Evolutionary conservation across 2,888 invertebrate genomes (phyloP), one percentile per base, ranked within the genome.

Genomic region (Perizoma affinitatum): DNA sequence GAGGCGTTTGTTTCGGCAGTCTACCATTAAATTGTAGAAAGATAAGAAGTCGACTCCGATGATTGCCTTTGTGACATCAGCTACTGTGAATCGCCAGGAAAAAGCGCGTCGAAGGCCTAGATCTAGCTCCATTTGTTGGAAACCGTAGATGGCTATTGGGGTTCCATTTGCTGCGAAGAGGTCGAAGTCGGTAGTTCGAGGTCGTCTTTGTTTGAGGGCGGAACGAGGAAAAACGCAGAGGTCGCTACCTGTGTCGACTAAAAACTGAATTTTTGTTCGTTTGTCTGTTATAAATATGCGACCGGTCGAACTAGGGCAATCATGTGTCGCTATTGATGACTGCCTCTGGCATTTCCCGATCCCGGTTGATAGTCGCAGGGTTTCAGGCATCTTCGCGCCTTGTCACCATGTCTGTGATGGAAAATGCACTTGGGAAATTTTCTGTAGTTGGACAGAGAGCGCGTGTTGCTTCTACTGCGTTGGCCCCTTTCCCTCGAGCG

Each of bases 101-200:
- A 56, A 56, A 0, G 44, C 45, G n/a, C 56, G 56, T 1, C 56
- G 11, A n/a, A 56, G 45, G 1, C 56, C 50, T 8, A 56, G 10
- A 8, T 56, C 38, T 36, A 55, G 8, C 1, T 44, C 44, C 7
- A 44, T 5, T 11, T 44, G 44, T 44, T 6, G 5, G 4, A 6
- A 46, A 46, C 46, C 46, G 9, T 8, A 46, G 0, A 8, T 46
- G 4, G 5, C 46, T 6, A 46, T 46, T 4, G 46, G 46, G 0
- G 46, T n/a, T 8, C 46, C 46, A 9, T 46, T 46, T 4, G 46
- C 46, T 7, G 46, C 46, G 9, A 5, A 34, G 5, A 46, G 8
- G 0, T 5, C 5, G 10, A 46, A 46, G 9, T 46, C 46, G 6
- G 34, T 34, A 4, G 5, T 5, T 9, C 5, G 4, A 6, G 46